Base-by-base conservation (phyloP, 2,113 vertebrate genomes). In the Setophaga kirtlandii region DNA sequence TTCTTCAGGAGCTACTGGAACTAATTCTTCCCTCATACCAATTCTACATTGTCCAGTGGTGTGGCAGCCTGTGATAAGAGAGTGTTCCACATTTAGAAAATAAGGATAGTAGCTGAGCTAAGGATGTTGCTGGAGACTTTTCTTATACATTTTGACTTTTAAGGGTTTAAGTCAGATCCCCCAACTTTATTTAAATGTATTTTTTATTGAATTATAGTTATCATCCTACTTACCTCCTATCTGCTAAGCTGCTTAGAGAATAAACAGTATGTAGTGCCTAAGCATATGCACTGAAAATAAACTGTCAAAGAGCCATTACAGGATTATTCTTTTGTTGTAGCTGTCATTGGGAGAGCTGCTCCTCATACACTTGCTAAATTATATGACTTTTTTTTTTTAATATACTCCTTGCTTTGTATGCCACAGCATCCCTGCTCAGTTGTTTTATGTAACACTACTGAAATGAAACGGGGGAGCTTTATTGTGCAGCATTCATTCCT, bases 191-290 rank as follows among this genome's bases (percentile, higher is more conserved):
- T 95, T 95, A 90, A 96, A 91, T 93, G 35, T 73, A 88, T 89
- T 93, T 97, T 91, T 77, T 95, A 95, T 92, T 97, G 68, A 96
- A 94, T 96, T 97, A 79, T 95, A 95, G 88, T 89, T 15, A 87
- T 83, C 93, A 81, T 83, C 64, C 90, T 96, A 83, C 85, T 97
- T 97, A 83, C 88, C 42, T 94, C 75, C 94, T 64, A 44, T 96
- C 76, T 94, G 22, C 47, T 97, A 97, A 96, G 89, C 91, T 89
- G 68, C 94, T 97, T 96, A 96, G 83, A 90, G 90, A 96, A 92
- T 95, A 93, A 97, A 93, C 77, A 91, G 83, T 88, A 37, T 52
- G 92, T 77, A 91, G 42, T 81, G 73, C 53, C 56, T 92, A 89
- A 92, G 71, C 59, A 74, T 79, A 76, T 89, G 83, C 6, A 2